Conservation (phyloP, 2,113 vertebrate species). For the Cyphomyrus discorhynchus region DNA sequence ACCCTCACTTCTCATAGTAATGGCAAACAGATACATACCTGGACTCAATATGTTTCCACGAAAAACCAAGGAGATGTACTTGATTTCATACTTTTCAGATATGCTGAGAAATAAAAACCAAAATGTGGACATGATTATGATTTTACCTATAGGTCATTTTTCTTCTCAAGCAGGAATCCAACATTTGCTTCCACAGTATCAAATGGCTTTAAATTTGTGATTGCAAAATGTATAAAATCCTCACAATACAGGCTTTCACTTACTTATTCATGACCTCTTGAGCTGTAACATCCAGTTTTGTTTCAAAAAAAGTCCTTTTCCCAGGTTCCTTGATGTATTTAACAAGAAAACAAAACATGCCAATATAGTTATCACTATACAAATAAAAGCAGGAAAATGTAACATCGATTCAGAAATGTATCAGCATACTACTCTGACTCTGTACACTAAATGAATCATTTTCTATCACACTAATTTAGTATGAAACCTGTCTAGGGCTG, state of each 20-base stretch:
- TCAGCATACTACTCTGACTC: background rate
- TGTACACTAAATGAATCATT: background rate
- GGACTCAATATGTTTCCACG: constrained; percentile 48
- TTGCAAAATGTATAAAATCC: background rate
- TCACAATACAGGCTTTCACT: constrained; percentile 35
- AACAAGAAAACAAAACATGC: background rate
- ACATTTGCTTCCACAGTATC: background rate
- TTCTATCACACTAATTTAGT: background rate
- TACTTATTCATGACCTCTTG: constrained; percentile 79
- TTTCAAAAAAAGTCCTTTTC: constrained; percentile 68
- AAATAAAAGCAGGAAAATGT: background rate
- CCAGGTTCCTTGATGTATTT: constrained; percentile 42
- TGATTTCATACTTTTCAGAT: constrained; percentile 37
- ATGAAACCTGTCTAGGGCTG: background rate
- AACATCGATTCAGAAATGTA: background rate
- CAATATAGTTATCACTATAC: background rate
- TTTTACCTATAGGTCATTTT: background rate
- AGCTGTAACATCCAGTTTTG: constrained; percentile 68
- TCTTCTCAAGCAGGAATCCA: background rate
- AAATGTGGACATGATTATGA: background rate
- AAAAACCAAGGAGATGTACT: constrained; percentile 58
- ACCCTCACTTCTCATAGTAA: background rate
- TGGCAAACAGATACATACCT: constrained; percentile 40
- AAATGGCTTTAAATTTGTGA: background rate
- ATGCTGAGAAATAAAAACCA: constrained; percentile 45